These are phyloP conservation scores for Pardosa pseudoannulata DNA, from an alignment of 2,888 invertebrate species.

Conservation along the genomic window DNA sequence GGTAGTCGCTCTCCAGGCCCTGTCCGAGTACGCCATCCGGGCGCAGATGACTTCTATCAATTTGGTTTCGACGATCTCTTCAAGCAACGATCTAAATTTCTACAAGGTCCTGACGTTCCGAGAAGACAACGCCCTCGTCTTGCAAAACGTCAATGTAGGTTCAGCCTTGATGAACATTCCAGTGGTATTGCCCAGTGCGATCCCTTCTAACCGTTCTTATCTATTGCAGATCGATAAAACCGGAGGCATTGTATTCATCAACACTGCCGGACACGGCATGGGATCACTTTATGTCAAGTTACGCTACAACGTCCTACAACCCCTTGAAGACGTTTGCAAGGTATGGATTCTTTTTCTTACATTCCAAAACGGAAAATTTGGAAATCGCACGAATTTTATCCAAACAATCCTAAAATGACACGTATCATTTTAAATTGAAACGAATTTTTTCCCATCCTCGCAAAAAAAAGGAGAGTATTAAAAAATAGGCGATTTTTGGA, in stretches of 20 bases:
- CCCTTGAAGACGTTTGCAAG: conserved; percentile 72
- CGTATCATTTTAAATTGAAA: no score
- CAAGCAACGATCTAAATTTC: conserved; percentile 72
- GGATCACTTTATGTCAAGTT: conserved; percentile 73
- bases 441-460: no score
- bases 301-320: conserved; percentile 72
- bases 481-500: no score
- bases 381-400: no score
- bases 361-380: no score
- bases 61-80: conserved; percentile 72
- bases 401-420: no score
- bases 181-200: no score
- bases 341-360: conserved; percentile 25
- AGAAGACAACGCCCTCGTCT: conserved; percentile 75
- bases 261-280: conserved; percentile 73
- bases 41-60: conserved; percentile 72
- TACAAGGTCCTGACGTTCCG: conserved; percentile 71
- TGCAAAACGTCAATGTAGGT: conserved; percentile 73
- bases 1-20: conserved; percentile 77
- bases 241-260: conserved; percentile 64
- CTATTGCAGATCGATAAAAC: conserved; percentile 66
- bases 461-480: no score
- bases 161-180: no score
- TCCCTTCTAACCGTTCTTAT: no score
- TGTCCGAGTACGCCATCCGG: conserved; percentile 76